Evolutionary conservation across 2,113 vertebrate genomes (phyloP).

Genomic region (Hiodon alosoides): DNA sequence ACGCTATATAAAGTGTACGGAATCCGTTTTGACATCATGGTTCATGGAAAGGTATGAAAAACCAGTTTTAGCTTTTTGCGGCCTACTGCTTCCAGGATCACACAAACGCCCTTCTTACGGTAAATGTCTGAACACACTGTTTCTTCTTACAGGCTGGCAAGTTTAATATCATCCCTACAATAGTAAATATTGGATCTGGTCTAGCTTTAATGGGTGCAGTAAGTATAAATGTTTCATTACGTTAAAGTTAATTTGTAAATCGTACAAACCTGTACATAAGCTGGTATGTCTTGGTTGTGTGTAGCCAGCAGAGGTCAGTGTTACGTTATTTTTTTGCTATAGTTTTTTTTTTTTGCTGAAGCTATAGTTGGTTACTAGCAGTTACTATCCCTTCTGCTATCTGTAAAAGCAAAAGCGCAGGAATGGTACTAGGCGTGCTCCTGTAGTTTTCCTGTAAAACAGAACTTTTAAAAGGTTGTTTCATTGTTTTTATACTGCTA

Average conservation of each 20-base stretch:
- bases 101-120: no score
- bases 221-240: conserved; percentile 47
- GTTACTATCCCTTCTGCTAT: no score
- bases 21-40: conserved; percentile 80
- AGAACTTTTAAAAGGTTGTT: background rate
- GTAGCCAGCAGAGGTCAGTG: background rate
- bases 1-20: conserved; percentile 80
- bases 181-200: conserved; percentile 77
- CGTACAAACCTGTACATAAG: background rate
- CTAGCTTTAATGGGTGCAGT: conserved; percentile 83
- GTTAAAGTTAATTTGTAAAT: background rate
- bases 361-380: background rate
- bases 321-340: background rate
- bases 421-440: no score
- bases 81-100: no score
- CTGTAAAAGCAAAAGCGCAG: no score
- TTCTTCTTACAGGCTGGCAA: conserved; percentile 70
- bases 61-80: background rate
- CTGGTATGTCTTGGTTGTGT: background rate
- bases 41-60: conserved; percentile 75
- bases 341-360: background rate
- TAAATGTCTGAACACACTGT: background rate
- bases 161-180: conserved; percentile 79
- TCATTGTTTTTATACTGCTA: no score
- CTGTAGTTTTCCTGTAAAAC: no score